Base-by-base conservation (phyloP, 1,140 invertebrate species). In the Lepidurus couesii region DNA sequence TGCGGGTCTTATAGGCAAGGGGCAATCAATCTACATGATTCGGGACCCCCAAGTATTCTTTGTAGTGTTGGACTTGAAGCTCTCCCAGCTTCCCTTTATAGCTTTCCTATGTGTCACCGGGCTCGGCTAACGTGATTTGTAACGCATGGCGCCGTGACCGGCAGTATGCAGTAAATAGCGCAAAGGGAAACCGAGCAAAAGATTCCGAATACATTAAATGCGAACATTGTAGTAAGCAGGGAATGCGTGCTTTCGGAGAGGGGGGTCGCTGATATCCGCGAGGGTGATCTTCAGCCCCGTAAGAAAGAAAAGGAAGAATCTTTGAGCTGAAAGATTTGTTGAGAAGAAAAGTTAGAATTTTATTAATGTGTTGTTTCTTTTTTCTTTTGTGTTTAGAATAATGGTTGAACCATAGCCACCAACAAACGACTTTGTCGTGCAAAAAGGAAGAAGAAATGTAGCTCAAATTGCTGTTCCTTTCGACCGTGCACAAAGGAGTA, bases 1-100 rank as follows among this genome's bases (percentile, higher is more conserved):
- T 13, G 21, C 6, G 53, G 53, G 53, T 34, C 34, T 34, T 34
- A 34, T 4, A 34, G 21, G 53, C 16, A n/a, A 21, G 53, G 53
- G 21, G 53, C 53, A 65, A 65, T 65, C 53, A 65, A 65, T 65
- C 53, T 65, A 21, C 53, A 65, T 65, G 53, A 65, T 65, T 65
- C 53, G 53, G 21, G 53, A 65, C 21, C 53, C 53, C 53, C 53
- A 65, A 65, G 53, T 65, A 65, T 65, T 65, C 53, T 65, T 65
- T 65, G 53, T 21, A 65, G 53, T 65, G 53, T 21, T 65, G 53
- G 53, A 65, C 53, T 65, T 13, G 53, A 34, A 65, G 16, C 53
- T 65, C 53, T 65, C 53, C 53, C 53, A 65, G 53, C 53, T 65
- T 65, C 53, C 53, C 53, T 65, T 65, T 65, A 65, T 65, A 16